Percentiles rank a stretch among this genome's conserved stretches.
phyloP scores from a whole-genome alignment of 2,797 vertebrate genomes.

The Hypotaenidia okinawae region DNA sequence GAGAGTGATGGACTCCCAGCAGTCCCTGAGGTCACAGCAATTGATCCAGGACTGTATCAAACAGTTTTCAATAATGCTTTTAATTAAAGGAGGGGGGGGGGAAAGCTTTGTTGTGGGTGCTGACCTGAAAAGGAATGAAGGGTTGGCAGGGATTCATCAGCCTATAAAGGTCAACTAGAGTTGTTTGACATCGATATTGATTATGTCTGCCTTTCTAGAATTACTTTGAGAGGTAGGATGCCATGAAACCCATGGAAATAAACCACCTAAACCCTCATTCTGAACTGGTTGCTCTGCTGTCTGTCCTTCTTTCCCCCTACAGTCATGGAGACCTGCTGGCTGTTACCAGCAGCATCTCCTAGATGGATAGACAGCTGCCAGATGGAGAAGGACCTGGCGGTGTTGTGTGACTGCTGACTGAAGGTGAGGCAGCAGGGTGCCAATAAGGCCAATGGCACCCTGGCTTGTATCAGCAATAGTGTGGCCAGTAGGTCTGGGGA shows the following conservation, averaged over 20 bases:
- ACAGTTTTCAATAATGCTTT: slow-evolving; percentile 32
- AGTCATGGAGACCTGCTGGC: fast-evolving
- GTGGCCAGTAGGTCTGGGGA: too few species aligned
- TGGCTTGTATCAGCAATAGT: too few species aligned
- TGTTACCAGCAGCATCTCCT: not conserved
- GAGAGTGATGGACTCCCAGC: not conserved
- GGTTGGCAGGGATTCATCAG: slow-evolving; percentile 28
- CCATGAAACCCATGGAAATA: not conserved
- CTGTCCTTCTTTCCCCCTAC: not conserved
- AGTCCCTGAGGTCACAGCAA: not conserved
- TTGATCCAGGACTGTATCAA: not conserved
- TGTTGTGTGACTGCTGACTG: too few species aligned
- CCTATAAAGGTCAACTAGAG: not conserved
- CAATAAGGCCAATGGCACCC: too few species aligned
- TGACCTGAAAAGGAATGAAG: slow-evolving; percentile 28
- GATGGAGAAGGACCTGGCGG: too few species aligned
- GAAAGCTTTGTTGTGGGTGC: not conserved
- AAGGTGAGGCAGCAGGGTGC: too few species aligned
- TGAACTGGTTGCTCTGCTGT: not conserved
- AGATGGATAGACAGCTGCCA: too few species aligned
- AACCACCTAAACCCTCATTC: not conserved
- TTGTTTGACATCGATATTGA: not conserved
- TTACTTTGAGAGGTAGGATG: not conserved
- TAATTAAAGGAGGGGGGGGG: slow-evolving; percentile 11
- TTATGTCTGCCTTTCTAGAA: not conserved